Evolutionary conservation across 2,113 vertebrate species (phyloP), one percentile per base, ranked within the genome.

Genomic region (Halichoerus grypus): DNA sequence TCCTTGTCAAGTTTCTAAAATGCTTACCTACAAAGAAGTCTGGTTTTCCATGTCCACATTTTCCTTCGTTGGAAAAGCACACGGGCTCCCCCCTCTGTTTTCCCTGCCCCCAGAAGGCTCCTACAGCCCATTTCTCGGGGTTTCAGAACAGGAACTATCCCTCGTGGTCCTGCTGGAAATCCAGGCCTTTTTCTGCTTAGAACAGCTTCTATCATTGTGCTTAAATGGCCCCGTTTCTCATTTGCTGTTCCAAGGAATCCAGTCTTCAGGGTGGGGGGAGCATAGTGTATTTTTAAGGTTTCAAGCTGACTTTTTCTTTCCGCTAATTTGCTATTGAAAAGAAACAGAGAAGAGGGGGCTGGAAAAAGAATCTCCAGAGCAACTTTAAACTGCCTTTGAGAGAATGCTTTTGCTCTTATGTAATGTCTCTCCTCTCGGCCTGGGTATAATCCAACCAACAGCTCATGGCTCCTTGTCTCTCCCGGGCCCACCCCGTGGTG

Each of bases 401-500:
- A 77, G 21, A 36, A 9, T 14, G 24, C 16, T 79, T 49, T 22
- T 49, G 49, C 10, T 67, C 36, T 46, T 9, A 18, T 4, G 9
- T 5, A 8, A 11, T 5, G 1, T 28, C 55, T n/a, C 33, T 16
- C 19, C 61, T 33, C n/a, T 7, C 85, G 15, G 72, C 67, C 39
- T 11, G 0, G 0, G 4, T 81, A 5, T 13, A 46, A n/a, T 39
- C 72, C 4, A 5, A 2, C 31, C 42, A 81, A 26, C 18, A 11
- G 49, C 5, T 4, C 14, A 1, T 0, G 3, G 22, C 49, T 59
- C 88, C 31, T 26, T 33, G 6, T 65, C 42, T 36, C 39, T 42
- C 33, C 59, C n/a, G 21, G n/a, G 42, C 1, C 51, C 39, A 72
- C 46, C 39, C 53, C 3, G 1, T 31, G 51, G 46, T 12, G n/a